phyloP scores from a whole-genome alignment of 2,113 vertebrate genomes.

The Canis aureus region DNA sequence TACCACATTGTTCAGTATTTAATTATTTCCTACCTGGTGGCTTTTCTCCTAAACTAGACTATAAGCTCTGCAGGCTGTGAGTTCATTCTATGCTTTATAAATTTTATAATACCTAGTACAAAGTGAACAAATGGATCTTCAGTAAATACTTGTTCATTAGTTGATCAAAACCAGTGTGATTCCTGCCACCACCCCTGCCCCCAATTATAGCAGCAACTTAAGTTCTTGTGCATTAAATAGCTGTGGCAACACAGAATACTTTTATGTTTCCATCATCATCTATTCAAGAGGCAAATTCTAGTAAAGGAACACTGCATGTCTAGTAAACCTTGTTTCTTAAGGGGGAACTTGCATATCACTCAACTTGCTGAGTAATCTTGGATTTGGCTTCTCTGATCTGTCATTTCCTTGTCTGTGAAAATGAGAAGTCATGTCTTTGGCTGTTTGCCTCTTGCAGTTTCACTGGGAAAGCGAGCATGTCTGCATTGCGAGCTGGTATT shows the following conservation, averaged over 20 bases:
- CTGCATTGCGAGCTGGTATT: not conserved
- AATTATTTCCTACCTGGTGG: not conserved
- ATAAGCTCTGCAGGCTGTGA: not conserved
- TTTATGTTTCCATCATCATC: not conserved
- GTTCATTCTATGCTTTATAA: not conserved
- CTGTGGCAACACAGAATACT: not conserved
- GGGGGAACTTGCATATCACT: not conserved
- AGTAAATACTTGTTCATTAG: not conserved
- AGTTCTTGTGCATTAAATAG: not conserved
- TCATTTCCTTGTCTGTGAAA: conserved; percentile 59
- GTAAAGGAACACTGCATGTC: not conserved
- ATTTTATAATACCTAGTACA: not conserved
- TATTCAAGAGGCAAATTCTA: not conserved
- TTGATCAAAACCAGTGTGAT: not conserved
- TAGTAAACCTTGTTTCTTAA: not conserved
- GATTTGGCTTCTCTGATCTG: conserved; percentile 27
- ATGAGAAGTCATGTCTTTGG: conserved; percentile 52
- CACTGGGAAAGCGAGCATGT: not conserved
- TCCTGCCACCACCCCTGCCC: too few species aligned
- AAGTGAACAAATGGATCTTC: not conserved
- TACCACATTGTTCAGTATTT: not conserved
- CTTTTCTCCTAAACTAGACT: not conserved
- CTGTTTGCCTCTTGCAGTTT: not conserved
- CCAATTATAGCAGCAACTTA: not conserved
- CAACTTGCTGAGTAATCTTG: conserved; percentile 6